These are phyloP conservation scores for Tragelaphus scriptus DNA, from an alignment of 2,113 vertebrate genomes.

Conservation along the genomic window DNA sequence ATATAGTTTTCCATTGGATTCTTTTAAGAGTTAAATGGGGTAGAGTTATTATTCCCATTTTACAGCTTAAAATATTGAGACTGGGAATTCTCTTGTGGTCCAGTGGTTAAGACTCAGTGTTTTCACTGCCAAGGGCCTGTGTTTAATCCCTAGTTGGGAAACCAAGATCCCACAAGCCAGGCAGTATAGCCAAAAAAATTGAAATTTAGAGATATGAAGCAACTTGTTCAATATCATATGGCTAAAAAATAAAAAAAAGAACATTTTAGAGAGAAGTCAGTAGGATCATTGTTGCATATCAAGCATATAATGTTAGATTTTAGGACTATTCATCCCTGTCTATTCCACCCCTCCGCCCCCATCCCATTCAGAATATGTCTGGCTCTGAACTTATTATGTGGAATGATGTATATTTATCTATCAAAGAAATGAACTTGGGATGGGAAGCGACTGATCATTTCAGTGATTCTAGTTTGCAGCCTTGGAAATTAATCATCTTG, in stretches of 20 bases:
- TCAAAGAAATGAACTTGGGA: background rate
- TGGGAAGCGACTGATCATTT: background rate
- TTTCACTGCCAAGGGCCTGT: background rate
- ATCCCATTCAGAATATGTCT: background rate
- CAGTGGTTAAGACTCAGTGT: background rate
- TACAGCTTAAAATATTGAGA: background rate
- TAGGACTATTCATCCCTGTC: background rate
- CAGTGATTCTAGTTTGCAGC: background rate
- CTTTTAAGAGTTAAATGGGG: background rate
- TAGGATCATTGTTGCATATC: background rate
- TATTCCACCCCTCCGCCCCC: background rate
- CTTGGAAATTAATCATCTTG: background rate
- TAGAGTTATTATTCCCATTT: background rate
- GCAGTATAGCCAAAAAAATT: background rate
- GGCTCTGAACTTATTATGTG: background rate
- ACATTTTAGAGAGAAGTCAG: background rate
- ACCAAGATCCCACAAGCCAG: background rate
- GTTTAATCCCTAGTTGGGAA: background rate
- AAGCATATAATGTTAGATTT: background rate
- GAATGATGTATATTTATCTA: background rate
- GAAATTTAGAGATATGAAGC: background rate
- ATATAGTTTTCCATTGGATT: background rate
- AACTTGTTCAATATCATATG: background rate
- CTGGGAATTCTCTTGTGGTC: background rate
- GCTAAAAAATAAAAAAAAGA: background rate